These are phyloP conservation scores for Argyra leucocephala DNA, from an alignment of 2,888 invertebrate species.

Conservation along the genomic window DNA sequence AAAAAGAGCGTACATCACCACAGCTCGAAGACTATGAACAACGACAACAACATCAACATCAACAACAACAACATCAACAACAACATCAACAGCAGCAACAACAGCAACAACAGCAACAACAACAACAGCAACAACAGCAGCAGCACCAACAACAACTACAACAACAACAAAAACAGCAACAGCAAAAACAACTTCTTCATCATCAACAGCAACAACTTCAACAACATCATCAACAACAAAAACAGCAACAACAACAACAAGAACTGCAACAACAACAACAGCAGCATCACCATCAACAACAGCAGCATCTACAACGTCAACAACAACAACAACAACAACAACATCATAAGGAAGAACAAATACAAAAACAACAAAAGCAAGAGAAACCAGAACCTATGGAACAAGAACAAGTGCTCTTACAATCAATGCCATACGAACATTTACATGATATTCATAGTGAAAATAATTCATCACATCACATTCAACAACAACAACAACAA, in stretches of 20 bases:
- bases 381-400: not conserved
- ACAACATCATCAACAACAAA: not conserved
- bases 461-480: not conserved
- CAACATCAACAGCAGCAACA: too few relatives aligned
- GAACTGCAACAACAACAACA: not conserved
- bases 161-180: not conserved
- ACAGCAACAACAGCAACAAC: too few relatives aligned
- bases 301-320: too few relatives aligned
- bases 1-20: not conserved
- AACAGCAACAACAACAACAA: not conserved
- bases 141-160: not conserved
- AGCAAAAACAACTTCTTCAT: not conserved
- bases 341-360: too few relatives aligned
- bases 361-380: too few relatives aligned
- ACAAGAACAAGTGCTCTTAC: not conserved
- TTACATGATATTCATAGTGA: not conserved
- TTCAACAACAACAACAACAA: not conserved
- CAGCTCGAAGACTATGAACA: not conserved
- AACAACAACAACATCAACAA: too few relatives aligned
- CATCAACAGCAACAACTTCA: not conserved
- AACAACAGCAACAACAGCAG: too few relatives aligned
- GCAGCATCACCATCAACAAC: too few relatives aligned
- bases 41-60: not conserved
- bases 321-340: too few relatives aligned
- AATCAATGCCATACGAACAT: not conserved